phyloP scores from a whole-genome alignment of 2,797 vertebrate genomes.

The Clarias platycephalus region DNA sequence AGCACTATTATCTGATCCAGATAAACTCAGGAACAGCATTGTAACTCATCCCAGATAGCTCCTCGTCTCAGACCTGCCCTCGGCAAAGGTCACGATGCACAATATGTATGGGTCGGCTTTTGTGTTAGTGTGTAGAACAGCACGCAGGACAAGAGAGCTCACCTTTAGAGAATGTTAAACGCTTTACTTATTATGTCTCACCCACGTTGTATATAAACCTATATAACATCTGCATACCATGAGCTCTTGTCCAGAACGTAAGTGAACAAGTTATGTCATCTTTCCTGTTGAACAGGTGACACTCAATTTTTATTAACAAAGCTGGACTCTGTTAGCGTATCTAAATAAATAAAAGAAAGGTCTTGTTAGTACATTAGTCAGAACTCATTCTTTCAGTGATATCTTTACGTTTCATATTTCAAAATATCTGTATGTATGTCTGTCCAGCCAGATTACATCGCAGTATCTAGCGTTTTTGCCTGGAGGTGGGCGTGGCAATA shows the following conservation, averaged over 20 bases:
- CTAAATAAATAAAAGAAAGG: too few species aligned
- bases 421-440: too few species aligned
- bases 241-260: not conserved
- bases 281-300: not conserved
- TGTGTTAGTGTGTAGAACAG: conserved; percentile 39
- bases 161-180: conserved; percentile 37
- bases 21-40: conserved; percentile 60
- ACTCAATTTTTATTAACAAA: not conserved
- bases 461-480: too few species aligned
- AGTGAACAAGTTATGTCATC: not conserved
- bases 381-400: too few species aligned
- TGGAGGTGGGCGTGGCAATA: too few species aligned
- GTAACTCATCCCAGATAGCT: conserved; percentile 57
- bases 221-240: not conserved
- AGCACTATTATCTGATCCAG: conserved; percentile 56
- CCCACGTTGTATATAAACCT: not conserved
- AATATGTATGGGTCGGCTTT: conserved; percentile 40
- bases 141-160: conserved; percentile 27
- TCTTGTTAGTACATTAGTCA: too few species aligned
- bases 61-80: conserved; percentile 51
- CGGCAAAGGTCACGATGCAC: conserved; percentile 49
- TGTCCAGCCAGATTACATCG: too few species aligned
- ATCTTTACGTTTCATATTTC: too few species aligned
- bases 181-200: not conserved
- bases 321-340: not conserved